Evolutionary conservation across 2,797 vertebrate genomes (phyloP).

Genomic region (Falco naumanni): DNA sequence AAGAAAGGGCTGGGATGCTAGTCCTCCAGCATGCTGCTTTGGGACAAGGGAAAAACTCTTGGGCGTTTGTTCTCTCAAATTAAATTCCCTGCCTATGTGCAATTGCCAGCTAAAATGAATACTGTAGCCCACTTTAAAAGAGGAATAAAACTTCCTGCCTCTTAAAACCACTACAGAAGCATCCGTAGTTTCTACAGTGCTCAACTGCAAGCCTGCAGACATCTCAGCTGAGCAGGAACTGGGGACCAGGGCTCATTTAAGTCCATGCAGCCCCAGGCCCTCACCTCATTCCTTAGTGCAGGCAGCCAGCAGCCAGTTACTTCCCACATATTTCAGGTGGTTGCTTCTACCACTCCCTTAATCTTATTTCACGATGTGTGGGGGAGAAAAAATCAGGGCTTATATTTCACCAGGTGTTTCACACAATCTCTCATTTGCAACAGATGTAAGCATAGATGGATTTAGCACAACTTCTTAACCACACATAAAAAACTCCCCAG

Average conservation of each 20-base stretch:
- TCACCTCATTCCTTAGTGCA: neutral
- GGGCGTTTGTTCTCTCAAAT: neutral
- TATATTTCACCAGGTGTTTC: neutral
- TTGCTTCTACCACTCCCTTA: neutral
- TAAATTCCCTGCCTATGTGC: neutral
- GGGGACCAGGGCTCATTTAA: neutral
- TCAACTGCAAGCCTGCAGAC: neutral
- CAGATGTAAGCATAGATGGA: neutral
- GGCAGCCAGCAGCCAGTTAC: neutral
- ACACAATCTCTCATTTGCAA: neutral
- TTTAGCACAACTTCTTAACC: neutral
- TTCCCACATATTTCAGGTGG: neutral
- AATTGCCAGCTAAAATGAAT: neutral
- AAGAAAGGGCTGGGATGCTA: neutral
- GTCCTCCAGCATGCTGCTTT: neutral
- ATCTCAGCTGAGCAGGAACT: neutral
- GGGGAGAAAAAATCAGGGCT: neutral
- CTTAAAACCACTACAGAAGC: neutral
- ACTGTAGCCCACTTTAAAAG: neutral
- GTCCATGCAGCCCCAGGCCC: rapidly evolving
- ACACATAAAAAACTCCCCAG: neutral
- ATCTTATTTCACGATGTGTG: neutral
- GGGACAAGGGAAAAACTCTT: rapidly evolving
- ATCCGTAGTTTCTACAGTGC: rapidly evolving
- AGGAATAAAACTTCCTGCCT: neutral